A percentile compares a stretch with the other conserved stretches of the same genome.
Conservation (phyloP, 2,888 invertebrate genomes). For the Cerceris rybyensis region DNA sequence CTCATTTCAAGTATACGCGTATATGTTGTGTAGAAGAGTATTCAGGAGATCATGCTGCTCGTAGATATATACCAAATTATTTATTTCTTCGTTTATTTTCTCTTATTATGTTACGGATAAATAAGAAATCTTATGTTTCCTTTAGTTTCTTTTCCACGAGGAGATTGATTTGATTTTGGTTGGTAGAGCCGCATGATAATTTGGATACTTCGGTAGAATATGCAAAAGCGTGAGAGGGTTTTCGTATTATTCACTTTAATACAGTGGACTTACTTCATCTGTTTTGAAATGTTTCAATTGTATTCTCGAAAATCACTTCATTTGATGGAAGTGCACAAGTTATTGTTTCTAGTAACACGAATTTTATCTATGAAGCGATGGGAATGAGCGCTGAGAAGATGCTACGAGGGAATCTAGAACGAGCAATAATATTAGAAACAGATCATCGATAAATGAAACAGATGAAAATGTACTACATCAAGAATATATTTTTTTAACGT, state of each 20-base stretch:
- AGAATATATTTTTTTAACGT: too few relatives aligned
- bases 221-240: conserved; percentile 1
- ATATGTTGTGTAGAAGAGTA: conserved; percentile 8
- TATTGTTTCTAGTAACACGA: background rate
- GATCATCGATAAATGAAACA: too few relatives aligned
- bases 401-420: background rate
- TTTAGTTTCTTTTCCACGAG: background rate
- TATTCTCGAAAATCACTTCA: too few relatives aligned
- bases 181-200: conserved; percentile 18
- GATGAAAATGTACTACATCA: too few relatives aligned
- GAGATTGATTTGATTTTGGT: background rate
- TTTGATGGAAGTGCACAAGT: too few relatives aligned
- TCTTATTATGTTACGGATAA: background rate
- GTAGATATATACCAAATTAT: background rate
- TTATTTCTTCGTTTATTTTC: background rate
- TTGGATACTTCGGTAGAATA: background rate
- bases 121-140: background rate
- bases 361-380: background rate
- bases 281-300: background rate
- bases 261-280: too few relatives aligned
- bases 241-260: background rate
- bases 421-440: background rate
- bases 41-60: conserved; percentile 27
- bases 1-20: conserved; percentile 10
- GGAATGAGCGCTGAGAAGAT: background rate